Base-by-base conservation (phyloP, 2,113 vertebrate species). In the Tylochromis polylepis region DNA sequence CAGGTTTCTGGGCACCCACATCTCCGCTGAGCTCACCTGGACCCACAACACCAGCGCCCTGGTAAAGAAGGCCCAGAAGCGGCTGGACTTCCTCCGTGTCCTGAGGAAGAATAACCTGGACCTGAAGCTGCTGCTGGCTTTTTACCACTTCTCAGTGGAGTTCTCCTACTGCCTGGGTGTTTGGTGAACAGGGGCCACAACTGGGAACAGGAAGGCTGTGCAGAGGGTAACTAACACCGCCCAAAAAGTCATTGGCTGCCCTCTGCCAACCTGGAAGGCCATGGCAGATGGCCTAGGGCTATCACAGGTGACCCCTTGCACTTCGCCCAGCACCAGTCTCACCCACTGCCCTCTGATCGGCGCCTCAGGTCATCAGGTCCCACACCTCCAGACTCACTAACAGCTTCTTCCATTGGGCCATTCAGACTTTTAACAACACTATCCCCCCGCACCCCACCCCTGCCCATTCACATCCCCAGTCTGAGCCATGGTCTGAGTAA, bases 61-160 rank as follows among this genome's bases (percentile, higher is more conserved):
- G 0, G 31, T 62, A 36, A 0, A 36, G 5, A 36, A 62, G 58
- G 57, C 27, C 57, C 57, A 31, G 8, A 27, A 59, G 57, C 16
- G 27, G 15, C 57, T 59, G 57, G 14, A 31, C 15, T 7, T 34
- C 31, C 31, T 34, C 31, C 0, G 3, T 62, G 59, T 62, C 59
- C 20, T 62, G 10, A 62, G 0, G 29, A 20, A 62, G 16, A 62
- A 62, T 62, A 62, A 62, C 3, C 59, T 62, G 59, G 59, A 62
- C 31, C 31, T 36, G 31, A 62, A 36, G 31, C 59, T 62, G 31
- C 59, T n/a, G 11, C 10, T n/a, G 59, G 31, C 59, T 16, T 62
- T 62, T 9, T 34, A 34, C 59, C 1, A 0, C 31, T 62, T n/a
- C 31, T 62, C 59, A 36, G 31, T 2, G 59, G 31, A 62, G 59